These are phyloP conservation scores for Anguilla anguilla DNA, from an alignment of 2,797 vertebrate species.

Conservation along the genomic window DNA sequence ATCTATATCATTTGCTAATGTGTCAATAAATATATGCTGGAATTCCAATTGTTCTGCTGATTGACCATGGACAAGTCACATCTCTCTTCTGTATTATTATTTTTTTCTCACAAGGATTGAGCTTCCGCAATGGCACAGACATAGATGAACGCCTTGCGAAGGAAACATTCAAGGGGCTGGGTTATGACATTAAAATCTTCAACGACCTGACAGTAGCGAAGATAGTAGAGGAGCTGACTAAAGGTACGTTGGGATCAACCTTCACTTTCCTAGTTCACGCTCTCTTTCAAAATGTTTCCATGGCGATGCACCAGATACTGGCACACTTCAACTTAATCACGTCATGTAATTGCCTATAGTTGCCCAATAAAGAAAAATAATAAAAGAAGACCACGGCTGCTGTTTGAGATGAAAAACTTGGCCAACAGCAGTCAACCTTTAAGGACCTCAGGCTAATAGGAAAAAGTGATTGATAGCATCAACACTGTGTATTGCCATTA, in stretches of 20 bases:
- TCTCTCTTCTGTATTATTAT: neutral
- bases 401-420: neutral
- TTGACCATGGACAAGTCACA: neutral
- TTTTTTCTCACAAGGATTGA: slow-evolving; percentile 59
- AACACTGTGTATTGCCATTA: neutral
- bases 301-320: neutral
- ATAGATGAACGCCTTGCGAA: slow-evolving; percentile 52
- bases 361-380: neutral
- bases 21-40: no score
- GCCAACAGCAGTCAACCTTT: neutral
- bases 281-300: neutral
- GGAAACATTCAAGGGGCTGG: slow-evolving; percentile 58
- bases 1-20: neutral
- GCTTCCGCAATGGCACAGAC: slow-evolving; percentile 63
- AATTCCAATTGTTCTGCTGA: neutral
- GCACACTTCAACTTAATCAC: neutral
- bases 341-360: neutral
- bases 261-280: neutral
- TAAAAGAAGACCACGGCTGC: neutral
- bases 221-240: slow-evolving; percentile 50
- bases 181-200: slow-evolving; percentile 49
- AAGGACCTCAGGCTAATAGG: neutral
- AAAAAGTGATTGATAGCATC: neutral
- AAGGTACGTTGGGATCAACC: slow-evolving; percentile 47
- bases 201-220: slow-evolving; percentile 59